Base-by-base conservation (phyloP, 2,797 vertebrate genomes). In the Corythornis leucogaster region DNA sequence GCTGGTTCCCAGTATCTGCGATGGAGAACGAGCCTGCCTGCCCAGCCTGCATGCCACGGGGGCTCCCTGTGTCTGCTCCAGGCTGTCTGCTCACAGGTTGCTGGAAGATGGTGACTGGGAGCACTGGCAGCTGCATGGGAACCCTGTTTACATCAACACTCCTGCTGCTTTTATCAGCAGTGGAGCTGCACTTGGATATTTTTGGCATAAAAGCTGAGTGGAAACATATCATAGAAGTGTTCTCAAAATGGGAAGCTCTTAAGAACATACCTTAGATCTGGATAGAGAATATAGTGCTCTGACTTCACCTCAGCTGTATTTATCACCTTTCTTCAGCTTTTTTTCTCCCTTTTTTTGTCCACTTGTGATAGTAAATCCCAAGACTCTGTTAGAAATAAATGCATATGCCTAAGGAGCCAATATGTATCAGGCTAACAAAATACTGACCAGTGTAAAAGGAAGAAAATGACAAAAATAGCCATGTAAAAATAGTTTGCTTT, bases 171-270 rank as follows among this genome's bases (percentile, higher is more conserved):
- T 94, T 95, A 91, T 94, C 93, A 87, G 81, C 3, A 2, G 43
- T 0, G 0, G 71, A 94, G 77, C 45, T 1, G 0, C 68, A 19
- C 57, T 71, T 83, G 77, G 94, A 84, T 95, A 96, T 95, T 96
- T 96, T 93, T 92, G 92, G 92, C 87, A 79, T 70, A 80, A 88
- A 93, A 91, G 77, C 45, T 63, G 68, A 94, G 92, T 95, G 91
- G 89, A 79, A 87, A 73, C 74, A 3, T 81, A 85, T 43, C 71
- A 0, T 85, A 3, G 84, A 86, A 87, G 92, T 92, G 85, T 90
- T 89, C 89, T 92, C 5, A 4, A 94, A 85, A 94, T 70, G 91
- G 82, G 87, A 94, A 92, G 85, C 89, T 92, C 89, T 91, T 6
- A 6, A 63, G 90, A 96, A 58, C 89, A 76, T 92, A 88, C 78